A percentile compares a stretch with the other conserved stretches of the same genome.
These are phyloP conservation scores for Paelopatides confundens DNA, from an alignment of 53 echinoderm and acorn worm genomes.

Conservation along the genomic window DNA sequence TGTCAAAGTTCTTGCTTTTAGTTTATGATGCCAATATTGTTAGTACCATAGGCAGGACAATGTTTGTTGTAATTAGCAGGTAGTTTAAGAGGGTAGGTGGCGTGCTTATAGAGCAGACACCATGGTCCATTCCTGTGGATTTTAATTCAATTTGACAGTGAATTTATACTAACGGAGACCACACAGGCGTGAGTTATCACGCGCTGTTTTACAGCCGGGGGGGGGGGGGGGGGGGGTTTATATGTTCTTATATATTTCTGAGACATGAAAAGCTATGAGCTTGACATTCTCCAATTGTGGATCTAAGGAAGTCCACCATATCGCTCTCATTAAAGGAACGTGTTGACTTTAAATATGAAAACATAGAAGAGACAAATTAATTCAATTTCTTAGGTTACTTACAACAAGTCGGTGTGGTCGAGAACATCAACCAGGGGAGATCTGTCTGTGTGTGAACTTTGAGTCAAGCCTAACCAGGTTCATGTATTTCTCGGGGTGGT, in stretches of 20 bases:
- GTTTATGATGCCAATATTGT: too few relatives aligned
- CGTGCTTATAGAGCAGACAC: neutral
- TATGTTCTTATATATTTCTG: neutral
- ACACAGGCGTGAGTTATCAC: slow-evolving; percentile 39
- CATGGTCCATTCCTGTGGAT: neutral
- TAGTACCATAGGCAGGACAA: too few relatives aligned
- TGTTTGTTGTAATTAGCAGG: neutral
- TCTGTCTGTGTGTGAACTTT: neutral
- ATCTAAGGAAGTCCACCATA: neutral
- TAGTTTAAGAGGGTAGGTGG: neutral
- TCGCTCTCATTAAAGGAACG: slow-evolving; percentile 5
- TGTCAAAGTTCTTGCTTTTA: too few relatives aligned
- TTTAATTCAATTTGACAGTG: slow-evolving; percentile 39
- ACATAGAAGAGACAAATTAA: neutral
- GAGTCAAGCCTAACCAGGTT: too few relatives aligned
- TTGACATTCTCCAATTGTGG: slow-evolving; percentile 11
- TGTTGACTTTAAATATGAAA: neutral
- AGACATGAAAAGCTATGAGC: slow-evolving; percentile 26
- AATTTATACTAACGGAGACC: slow-evolving; percentile 25
- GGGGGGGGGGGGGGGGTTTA: too few relatives aligned
- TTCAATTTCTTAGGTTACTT: neutral
- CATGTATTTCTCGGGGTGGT: too few relatives aligned
- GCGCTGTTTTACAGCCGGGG: slow-evolving; percentile 46
- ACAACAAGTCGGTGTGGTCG: neutral
- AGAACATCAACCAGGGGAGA: too few relatives aligned